Evolutionary conservation across 2,888 invertebrate species (phyloP).

Genomic region (Leucophenga montana): DNA sequence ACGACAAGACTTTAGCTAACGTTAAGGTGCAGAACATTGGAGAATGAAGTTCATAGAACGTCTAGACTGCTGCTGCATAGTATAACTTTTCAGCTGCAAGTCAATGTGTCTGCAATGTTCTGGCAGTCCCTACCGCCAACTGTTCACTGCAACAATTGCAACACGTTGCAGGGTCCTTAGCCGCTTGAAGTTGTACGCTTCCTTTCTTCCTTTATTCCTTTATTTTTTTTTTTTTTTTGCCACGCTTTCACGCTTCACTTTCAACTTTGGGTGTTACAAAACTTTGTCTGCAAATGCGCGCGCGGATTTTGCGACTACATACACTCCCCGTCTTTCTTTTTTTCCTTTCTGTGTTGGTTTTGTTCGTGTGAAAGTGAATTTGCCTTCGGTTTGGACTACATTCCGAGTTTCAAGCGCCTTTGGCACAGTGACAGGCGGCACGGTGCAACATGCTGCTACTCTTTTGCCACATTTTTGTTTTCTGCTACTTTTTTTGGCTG

Average conservation of each 20-base stretch:
- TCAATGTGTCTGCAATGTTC: too few relatives aligned
- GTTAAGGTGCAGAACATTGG: too few relatives aligned
- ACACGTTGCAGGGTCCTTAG: neutral
- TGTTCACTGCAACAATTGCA: too few relatives aligned
- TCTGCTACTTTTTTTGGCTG: neutral
- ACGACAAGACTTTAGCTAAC: too few relatives aligned
- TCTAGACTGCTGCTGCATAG: too few relatives aligned
- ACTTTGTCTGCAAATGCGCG: slow-evolving; percentile 17
- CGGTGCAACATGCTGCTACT: neutral
- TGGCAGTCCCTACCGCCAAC: too few relatives aligned
- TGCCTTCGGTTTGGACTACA: slow-evolving; percentile 11
- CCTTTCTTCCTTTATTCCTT: neutral
- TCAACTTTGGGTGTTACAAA: slow-evolving; percentile 12
- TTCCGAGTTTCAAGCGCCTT: neutral
- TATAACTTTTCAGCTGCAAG: too few relatives aligned
- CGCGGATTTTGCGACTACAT: neutral
- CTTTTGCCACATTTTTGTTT: neutral
- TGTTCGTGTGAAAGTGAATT: slow-evolving; percentile 22
- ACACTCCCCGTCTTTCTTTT: neutral
- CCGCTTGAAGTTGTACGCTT: neutral
- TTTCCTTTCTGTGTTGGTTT: neutral
- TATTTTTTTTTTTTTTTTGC: neutral
- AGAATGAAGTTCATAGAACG: too few relatives aligned
- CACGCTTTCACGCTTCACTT: neutral
- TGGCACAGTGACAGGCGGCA: slow-evolving; percentile 22